Conservation (phyloP, 2,113 vertebrate species). For the Gobio gobio region DNA sequence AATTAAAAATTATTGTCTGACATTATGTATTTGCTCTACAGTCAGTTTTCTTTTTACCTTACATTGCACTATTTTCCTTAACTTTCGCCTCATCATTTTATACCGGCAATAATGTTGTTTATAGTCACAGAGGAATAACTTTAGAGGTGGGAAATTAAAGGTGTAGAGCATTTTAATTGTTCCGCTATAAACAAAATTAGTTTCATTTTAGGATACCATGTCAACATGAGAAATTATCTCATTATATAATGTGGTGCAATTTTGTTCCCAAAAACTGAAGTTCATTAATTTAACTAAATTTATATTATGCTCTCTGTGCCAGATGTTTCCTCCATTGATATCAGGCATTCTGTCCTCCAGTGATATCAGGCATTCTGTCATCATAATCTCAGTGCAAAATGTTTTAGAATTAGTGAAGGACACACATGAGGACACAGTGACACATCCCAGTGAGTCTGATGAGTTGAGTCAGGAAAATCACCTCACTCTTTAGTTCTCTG, state of each 20-base stretch:
- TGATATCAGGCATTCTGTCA: not conserved
- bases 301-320: not conserved
- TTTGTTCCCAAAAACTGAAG: not conserved
- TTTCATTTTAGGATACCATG: not conserved
- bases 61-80: too few relatives aligned
- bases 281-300: not conserved
- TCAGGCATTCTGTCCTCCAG: not conserved
- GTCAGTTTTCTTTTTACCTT: too few relatives aligned
- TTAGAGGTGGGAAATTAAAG: not conserved
- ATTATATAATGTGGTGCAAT: not conserved
- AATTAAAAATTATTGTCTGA: too few relatives aligned
- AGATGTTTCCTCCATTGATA: constrained; percentile 13
- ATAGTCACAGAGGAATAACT: too few relatives aligned
- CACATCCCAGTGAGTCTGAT: not conserved
- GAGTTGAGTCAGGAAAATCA: not conserved
- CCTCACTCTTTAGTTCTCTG: not conserved
- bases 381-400: not conserved
- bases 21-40: too few relatives aligned
- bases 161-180: not conserved
- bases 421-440: not conserved
- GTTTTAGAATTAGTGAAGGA: not conserved
- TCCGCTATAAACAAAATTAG: not conserved
- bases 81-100: too few relatives aligned
- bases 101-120: too few relatives aligned
- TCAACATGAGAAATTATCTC: not conserved